Evolutionary conservation across 1,140 invertebrate species (phyloP).

Genomic region (Temnothorax nylanderi): DNA sequence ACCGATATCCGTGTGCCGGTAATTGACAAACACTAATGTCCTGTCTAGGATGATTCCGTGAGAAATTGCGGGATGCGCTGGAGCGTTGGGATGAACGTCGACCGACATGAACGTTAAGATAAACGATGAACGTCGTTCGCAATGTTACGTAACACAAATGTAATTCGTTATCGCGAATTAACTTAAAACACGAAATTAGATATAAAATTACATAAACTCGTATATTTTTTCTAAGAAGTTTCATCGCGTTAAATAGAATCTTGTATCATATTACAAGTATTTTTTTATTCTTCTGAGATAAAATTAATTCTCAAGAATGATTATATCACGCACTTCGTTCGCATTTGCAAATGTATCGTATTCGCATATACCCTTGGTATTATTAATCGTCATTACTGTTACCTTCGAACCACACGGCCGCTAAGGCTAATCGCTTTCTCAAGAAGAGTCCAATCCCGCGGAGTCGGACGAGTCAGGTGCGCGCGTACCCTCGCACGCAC

Average conservation of each 20-base stretch:
- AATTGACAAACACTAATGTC: slow-evolving; percentile 75
- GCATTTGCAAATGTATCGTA: neutral
- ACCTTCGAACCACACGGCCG: neutral
- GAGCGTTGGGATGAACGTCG: neutral
- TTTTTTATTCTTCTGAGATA: neutral
- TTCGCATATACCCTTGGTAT: neutral
- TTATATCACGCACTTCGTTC: neutral
- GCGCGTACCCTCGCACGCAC: neutral
- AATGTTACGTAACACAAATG: slow-evolving; percentile 11
- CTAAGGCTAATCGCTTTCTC: slow-evolving; percentile 20
- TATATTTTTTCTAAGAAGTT: neutral
- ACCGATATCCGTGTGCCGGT: slow-evolving; percentile 11
- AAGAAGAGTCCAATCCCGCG: slow-evolving; percentile 11
- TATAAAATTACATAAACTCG: neutral
- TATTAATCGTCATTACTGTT: slow-evolving; percentile 15
- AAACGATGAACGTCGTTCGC: slow-evolving; percentile 21
- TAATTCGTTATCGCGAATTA: slow-evolving; percentile 17
- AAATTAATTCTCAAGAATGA: neutral
- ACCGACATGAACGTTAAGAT: slow-evolving; percentile 32
- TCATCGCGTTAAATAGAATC: neutral
- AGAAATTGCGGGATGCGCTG: slow-evolving; percentile 41
- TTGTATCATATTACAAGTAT: neutral
- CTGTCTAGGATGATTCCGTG: slow-evolving; percentile 32
- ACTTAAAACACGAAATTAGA: neutral
- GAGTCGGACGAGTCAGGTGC: slow-evolving; percentile 44